phyloP scores from a whole-genome alignment of 1,140 invertebrate species.

The Mya arenaria region DNA sequence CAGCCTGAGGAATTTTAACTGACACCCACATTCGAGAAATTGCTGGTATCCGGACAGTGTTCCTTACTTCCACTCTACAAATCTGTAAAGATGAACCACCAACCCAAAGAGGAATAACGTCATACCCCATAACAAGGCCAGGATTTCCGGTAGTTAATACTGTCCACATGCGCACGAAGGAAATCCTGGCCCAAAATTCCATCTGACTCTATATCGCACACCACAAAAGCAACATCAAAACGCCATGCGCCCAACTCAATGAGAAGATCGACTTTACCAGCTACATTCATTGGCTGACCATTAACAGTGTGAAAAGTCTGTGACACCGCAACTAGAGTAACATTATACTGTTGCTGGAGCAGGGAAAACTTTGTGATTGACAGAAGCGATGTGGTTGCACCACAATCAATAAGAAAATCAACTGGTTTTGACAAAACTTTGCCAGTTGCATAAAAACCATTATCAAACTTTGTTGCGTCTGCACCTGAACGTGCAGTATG shows the following conservation, averaged over 20 bases:
- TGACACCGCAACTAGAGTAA: background rate
- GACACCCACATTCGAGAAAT: background rate
- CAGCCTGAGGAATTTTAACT: background rate
- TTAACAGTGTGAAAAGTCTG: background rate
- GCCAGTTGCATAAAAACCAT: conserved; percentile 1
- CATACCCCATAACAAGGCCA: background rate
- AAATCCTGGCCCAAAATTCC: conserved; percentile 5
- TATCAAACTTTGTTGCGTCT: background rate
- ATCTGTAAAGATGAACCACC: background rate
- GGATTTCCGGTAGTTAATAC: background rate
- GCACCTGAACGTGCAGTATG: background rate
- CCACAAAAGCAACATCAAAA: background rate
- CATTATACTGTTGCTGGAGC: background rate
- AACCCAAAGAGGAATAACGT: background rate
- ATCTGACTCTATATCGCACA: conserved; percentile 5
- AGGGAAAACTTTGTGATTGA: background rate
- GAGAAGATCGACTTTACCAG: background rate
- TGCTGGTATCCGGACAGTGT: background rate
- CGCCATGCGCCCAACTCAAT: background rate
- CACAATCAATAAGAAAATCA: background rate
- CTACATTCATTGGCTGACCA: background rate
- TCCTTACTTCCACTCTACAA: background rate
- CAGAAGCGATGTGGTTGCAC: background rate
- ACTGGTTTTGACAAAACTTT: background rate
- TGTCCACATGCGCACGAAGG: background rate